Evolutionary conservation across 2,797 vertebrate species (phyloP).

Genomic region (Pelodytes ibericus): DNA sequence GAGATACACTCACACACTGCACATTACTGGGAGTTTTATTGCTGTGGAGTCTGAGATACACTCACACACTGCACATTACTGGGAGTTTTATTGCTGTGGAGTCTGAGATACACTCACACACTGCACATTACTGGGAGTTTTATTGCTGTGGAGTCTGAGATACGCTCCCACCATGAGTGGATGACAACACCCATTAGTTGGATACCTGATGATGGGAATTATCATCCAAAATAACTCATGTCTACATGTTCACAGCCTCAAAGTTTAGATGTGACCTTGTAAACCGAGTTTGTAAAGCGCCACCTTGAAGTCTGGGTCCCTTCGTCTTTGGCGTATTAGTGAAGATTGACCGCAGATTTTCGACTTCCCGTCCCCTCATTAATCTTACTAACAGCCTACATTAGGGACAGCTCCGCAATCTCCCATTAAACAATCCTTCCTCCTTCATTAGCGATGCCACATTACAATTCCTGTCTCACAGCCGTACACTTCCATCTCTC

Average conservation of each 20-base stretch:
- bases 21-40: no score
- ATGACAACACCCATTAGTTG: no score
- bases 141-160: no score
- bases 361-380: slow-evolving; percentile 59
- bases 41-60: no score
- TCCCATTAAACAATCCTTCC: slow-evolving; percentile 49
- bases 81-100: no score
- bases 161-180: no score
- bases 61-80: no score
- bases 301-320: slow-evolving; percentile 61
- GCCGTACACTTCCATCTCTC: background rate
- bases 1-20: no score
- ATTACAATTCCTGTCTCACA: slow-evolving; percentile 41
- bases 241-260: slow-evolving; percentile 10
- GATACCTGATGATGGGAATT: no score
- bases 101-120: no score
- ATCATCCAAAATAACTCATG: background rate
- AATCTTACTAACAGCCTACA: slow-evolving; percentile 65
- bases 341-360: slow-evolving; percentile 62
- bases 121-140: no score
- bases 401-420: slow-evolving; percentile 58
- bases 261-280: slow-evolving; percentile 37
- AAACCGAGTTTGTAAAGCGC: slow-evolving; percentile 43
- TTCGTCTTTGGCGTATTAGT: slow-evolving; percentile 65
- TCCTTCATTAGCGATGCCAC: slow-evolving; percentile 51